Conservation (phyloP, 2,113 vertebrate genomes). For the Spheniscus mendiculus region DNA sequence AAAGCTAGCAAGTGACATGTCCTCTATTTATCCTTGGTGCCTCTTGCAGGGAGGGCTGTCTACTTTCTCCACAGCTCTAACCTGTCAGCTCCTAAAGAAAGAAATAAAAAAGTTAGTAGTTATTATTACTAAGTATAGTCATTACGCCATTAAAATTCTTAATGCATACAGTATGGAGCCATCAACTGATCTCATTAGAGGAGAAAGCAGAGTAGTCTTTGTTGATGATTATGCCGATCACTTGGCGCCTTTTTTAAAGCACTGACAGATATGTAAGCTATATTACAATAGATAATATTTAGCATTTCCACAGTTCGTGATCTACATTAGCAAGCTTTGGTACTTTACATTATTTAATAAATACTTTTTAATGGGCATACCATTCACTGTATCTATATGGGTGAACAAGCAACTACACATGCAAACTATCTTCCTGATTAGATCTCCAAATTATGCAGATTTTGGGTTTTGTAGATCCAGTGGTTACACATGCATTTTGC, state of each 20-base stretch:
- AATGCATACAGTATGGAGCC: background rate
- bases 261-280: background rate
- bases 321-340: background rate
- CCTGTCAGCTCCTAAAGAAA: background rate
- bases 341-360: background rate
- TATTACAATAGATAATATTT: background rate
- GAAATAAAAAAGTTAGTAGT: background rate
- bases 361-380: background rate
- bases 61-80: background rate
- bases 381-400: background rate
- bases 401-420: background rate
- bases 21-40: background rate
- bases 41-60: background rate
- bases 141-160: slow-evolving; percentile 5
- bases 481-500: background rate
- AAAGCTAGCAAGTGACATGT: background rate
- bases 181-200: slow-evolving; percentile 10
- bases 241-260: background rate
- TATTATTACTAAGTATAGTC: background rate
- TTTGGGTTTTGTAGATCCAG: background rate
- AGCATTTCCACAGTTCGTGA: background rate
- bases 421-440: slow-evolving; percentile 5
- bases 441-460: slow-evolving; percentile 46
- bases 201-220: background rate
- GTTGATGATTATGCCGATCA: background rate